Conservation (phyloP, 2,888 invertebrate species). For the Ectemnius continuus region DNA sequence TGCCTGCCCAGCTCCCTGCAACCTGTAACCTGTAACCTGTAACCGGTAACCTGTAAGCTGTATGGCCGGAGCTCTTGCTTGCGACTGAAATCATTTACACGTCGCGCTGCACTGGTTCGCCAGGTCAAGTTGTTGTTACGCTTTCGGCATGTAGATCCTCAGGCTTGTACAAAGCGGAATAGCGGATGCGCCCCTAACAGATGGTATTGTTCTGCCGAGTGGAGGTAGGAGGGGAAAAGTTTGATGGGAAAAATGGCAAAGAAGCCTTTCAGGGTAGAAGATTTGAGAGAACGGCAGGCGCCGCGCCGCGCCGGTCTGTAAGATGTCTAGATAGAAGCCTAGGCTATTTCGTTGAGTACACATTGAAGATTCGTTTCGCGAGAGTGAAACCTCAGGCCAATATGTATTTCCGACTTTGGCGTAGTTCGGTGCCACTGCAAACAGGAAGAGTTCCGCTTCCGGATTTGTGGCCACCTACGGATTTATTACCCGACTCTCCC, state of each 20-base stretch:
- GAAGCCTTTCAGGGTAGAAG: too few species aligned
- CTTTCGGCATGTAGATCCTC: conserved; percentile 19
- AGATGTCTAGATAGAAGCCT: neutral
- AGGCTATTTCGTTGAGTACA: conserved; percentile 27
- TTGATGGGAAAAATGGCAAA: too few species aligned
- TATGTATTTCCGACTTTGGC: neutral
- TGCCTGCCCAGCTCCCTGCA: too few species aligned
- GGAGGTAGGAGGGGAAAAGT: neutral
- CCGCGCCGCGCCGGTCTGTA: too few species aligned
- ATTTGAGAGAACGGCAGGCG: too few species aligned
- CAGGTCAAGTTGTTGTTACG: conserved; percentile 27
- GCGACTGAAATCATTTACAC: conserved; percentile 58
- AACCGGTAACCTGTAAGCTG: too few species aligned
- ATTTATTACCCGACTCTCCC: neutral
- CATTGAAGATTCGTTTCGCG: conserved; percentile 43
- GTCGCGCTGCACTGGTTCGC: conserved; percentile 44
- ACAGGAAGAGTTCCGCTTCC: neutral
- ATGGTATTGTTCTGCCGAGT: neutral
- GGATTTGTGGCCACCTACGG: too few species aligned
- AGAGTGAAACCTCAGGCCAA: conserved; percentile 19
- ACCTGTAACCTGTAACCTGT: too few species aligned
- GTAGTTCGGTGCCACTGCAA: neutral
- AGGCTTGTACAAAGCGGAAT: neutral
- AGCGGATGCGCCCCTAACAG: neutral
- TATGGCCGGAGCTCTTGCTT: conserved; percentile 41